These are phyloP conservation scores for Burhinus oedicnemus DNA, from an alignment of 2,113 vertebrate genomes.

Conservation along the genomic window DNA sequence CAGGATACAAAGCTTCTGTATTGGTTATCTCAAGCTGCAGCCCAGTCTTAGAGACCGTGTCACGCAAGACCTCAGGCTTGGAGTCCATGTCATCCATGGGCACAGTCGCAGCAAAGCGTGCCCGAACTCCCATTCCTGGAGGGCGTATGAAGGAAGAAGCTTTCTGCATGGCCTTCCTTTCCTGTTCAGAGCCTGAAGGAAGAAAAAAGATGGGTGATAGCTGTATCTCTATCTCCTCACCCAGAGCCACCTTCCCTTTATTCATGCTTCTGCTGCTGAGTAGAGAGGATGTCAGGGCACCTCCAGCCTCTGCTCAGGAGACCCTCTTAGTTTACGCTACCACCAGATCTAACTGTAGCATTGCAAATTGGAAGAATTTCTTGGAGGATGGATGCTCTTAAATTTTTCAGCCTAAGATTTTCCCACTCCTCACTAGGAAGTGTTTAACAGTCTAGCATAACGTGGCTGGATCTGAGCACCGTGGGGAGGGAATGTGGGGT, in stretches of 20 bases:
- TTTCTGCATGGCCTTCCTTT: conserved; percentile 60
- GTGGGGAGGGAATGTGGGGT: background rate
- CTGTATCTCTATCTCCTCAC: background rate
- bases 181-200: conserved; percentile 60
- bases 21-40: conserved; percentile 41
- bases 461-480: background rate
- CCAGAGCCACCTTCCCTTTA: background rate
- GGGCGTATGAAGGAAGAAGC: conserved; percentile 35
- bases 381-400: background rate
- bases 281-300: background rate
- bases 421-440: background rate
- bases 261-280: background rate
- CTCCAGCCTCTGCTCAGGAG: background rate
- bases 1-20: conserved; percentile 33
- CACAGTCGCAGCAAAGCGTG: accelerated
- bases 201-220: background rate
- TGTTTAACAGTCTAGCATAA: background rate
- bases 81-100: accelerated
- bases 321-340: background rate
- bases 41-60: background rate
- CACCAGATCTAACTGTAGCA: background rate
- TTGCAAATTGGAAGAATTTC: background rate
- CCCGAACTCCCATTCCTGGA: background rate
- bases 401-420: background rate
- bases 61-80: accelerated